Conservation (phyloP, 2,113 vertebrate genomes). For the Semicossyphus pulcher region DNA sequence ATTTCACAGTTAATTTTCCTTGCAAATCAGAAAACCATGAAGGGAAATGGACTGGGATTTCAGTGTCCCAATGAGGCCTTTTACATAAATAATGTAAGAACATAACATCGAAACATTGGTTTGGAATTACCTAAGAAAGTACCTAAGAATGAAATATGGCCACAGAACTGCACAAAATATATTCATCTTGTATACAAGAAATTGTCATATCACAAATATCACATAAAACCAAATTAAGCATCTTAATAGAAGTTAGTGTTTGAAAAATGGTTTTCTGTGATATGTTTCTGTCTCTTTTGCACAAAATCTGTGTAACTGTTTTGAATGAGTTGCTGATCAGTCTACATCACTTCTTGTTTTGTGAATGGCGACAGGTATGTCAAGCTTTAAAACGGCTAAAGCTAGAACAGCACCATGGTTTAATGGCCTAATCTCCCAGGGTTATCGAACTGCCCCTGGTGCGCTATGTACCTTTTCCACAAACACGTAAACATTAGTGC, state of each 20-base stretch:
- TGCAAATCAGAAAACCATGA: constrained; percentile 25
- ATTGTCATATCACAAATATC: neutral
- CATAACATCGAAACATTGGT: neutral
- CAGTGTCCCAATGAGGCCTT: neutral
- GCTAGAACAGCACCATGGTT: no score
- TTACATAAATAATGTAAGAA: neutral
- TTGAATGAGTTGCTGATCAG: neutral
- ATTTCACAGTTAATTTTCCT: constrained; percentile 51
- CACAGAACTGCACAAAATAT: neutral
- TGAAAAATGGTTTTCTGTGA: neutral
- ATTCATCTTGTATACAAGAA: neutral
- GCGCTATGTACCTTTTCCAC: no score
- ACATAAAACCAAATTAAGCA: neutral
- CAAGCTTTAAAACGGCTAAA: no score
- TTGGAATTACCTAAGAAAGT: no score
- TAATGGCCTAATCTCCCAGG: no score
- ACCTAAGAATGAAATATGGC: neutral
- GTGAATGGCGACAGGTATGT: no score
- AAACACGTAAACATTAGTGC: no score
- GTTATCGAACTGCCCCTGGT: no score
- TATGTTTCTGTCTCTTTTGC: neutral
- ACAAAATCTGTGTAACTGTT: neutral
- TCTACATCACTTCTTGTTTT: no score
- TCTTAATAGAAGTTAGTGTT: neutral
- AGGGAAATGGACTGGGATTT: constrained; percentile 11